phyloP scores from a whole-genome alignment of 2,888 invertebrate genomes.

The Eurytoma adleriae region DNA sequence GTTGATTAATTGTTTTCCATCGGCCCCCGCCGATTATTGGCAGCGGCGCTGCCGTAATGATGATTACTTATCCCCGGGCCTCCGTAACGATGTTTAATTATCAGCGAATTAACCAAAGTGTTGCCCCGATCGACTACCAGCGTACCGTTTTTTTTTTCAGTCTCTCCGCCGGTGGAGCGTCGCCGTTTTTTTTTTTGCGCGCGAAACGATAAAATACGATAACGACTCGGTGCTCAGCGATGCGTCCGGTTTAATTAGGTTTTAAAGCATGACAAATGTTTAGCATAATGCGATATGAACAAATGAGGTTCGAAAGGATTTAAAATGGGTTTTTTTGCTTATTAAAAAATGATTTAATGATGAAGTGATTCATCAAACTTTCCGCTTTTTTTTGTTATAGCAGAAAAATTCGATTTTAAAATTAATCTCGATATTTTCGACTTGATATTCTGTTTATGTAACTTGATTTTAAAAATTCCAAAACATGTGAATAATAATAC shows the following conservation, averaged over 20 bases:
- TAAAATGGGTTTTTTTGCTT: too few relatives aligned
- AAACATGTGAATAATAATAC: background rate
- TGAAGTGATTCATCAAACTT: too few relatives aligned
- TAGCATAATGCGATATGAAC: background rate
- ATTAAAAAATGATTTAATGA: too few relatives aligned
- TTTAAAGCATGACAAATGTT: constrained; percentile 6
- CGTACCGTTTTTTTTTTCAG: background rate
- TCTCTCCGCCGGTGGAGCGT: too few relatives aligned
- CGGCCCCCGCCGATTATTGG: constrained; percentile 39
- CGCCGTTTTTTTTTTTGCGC: background rate
- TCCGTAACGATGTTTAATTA: constrained; percentile 49
- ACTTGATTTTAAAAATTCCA: background rate
- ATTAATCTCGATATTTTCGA: background rate
- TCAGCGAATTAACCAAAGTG: constrained; percentile 31
- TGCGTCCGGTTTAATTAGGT: background rate
- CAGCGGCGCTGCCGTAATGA: constrained; percentile 16
- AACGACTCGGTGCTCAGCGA: background rate
- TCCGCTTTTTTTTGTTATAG: too few relatives aligned
- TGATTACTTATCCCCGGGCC: constrained; percentile 32
- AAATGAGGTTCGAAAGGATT: too few relatives aligned
- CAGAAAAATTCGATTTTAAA: too few relatives aligned
- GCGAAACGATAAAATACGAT: background rate
- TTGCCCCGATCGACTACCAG: background rate
- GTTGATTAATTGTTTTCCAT: constrained; percentile 65
- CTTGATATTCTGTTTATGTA: background rate